These are phyloP conservation scores for Cheilosia pagana DNA, from an alignment of 2,888 invertebrate genomes.

Conservation along the genomic window DNA sequence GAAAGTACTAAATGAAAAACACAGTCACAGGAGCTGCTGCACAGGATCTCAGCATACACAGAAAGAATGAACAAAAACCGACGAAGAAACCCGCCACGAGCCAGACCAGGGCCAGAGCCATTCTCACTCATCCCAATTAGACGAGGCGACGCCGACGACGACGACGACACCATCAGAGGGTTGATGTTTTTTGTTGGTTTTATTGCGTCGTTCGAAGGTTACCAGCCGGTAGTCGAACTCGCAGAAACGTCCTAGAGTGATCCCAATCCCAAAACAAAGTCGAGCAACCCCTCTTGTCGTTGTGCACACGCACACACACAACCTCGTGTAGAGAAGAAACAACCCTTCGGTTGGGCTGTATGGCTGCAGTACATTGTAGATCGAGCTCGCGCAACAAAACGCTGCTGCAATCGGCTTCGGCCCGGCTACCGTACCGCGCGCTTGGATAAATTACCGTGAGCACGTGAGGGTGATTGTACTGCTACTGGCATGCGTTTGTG, in stretches of 20 bases:
- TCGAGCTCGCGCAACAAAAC: slow-evolving; percentile 48
- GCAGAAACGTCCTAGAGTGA: slow-evolving; percentile 60
- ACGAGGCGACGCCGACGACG: neutral
- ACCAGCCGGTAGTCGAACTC: slow-evolving; percentile 73
- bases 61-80: slow-evolving; percentile 17
- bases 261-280: slow-evolving; percentile 72
- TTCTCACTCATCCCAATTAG: slow-evolving; percentile 57
- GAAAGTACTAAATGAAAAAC: slow-evolving; percentile 59
- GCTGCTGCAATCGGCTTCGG: slow-evolving; percentile 62
- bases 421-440: slow-evolving; percentile 77
- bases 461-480: slow-evolving; percentile 80
- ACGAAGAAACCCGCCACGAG: slow-evolving; percentile 53
- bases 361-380: slow-evolving; percentile 58
- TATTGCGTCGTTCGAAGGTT: slow-evolving; percentile 73
- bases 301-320: slow-evolving; percentile 40
- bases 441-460: slow-evolving; percentile 82
- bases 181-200: slow-evolving; percentile 69
- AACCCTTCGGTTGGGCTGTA: slow-evolving; percentile 42
- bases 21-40: slow-evolving; percentile 58
- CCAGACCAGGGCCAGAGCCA: slow-evolving; percentile 5
- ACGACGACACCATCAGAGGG: slow-evolving; percentile 46
- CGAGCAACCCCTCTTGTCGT: slow-evolving; percentile 51
- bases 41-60: slow-evolving; percentile 59
- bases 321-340: slow-evolving; percentile 7
- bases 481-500: slow-evolving; percentile 55